These are phyloP conservation scores for Gorsachius magnificus DNA, from an alignment of 2,797 vertebrate species.

Conservation along the genomic window DNA sequence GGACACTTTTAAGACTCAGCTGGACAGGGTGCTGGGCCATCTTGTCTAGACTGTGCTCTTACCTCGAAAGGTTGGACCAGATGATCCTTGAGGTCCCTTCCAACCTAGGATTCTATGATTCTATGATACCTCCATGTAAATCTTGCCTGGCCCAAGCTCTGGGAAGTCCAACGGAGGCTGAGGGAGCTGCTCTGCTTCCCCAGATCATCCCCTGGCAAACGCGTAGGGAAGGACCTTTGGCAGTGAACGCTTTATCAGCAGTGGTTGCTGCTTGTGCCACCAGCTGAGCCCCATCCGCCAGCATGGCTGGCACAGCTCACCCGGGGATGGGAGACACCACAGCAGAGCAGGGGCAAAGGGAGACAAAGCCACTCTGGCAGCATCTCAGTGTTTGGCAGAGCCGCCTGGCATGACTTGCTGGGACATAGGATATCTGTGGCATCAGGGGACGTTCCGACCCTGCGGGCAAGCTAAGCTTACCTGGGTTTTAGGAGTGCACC, in stretches of 20 bases:
- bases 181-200: not conserved
- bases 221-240: not conserved
- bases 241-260: not conserved
- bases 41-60: too few relatives aligned
- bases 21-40: too few relatives aligned
- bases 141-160: not conserved
- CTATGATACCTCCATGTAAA: not conserved
- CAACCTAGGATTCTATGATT: too few relatives aligned
- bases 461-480: not conserved
- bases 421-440: not conserved
- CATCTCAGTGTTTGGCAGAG: not conserved
- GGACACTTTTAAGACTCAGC: too few relatives aligned
- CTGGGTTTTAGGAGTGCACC: not conserved
- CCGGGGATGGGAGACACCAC: not conserved
- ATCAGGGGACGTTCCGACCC: not conserved
- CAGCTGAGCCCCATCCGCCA: rapidly evolving
- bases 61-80: too few relatives aligned
- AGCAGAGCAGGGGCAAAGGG: not conserved
- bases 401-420: not conserved
- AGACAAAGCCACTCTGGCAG: not conserved
- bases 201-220: not conserved
- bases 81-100: too few relatives aligned
- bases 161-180: not conserved
- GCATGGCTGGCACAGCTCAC: not conserved
- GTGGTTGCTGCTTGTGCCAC: not conserved